Conservation (phyloP, 2,888 invertebrate genomes). For the Pantelozetes paolii region DNA sequence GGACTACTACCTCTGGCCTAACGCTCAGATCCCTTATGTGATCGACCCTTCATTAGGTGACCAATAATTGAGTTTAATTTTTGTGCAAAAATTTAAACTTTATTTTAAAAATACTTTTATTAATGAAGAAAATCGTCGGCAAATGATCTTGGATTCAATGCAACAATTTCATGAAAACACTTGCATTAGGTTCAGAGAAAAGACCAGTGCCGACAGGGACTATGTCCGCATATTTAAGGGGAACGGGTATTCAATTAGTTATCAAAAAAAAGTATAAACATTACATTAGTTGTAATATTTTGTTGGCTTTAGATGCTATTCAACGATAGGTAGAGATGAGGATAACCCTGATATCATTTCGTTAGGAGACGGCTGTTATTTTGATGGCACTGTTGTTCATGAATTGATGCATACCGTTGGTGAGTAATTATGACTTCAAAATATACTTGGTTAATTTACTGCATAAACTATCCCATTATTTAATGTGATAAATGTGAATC, state of each 20-base stretch:
- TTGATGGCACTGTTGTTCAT: slow-evolving; percentile 35
- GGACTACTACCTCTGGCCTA: slow-evolving; percentile 31
- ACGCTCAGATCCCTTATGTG: slow-evolving; percentile 34
- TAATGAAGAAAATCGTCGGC: not conserved
- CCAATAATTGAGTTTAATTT: not conserved
- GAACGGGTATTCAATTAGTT: slow-evolving; percentile 29
- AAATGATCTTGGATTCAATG: slow-evolving; percentile 31
- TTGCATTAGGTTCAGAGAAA: slow-evolving; percentile 33
- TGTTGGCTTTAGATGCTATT: slow-evolving; percentile 21
- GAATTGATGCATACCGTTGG: slow-evolving; percentile 40
- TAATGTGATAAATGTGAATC: too few relatives aligned
- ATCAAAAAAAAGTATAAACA: not conserved
- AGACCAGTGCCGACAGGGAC: slow-evolving; percentile 6
- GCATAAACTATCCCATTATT: too few relatives aligned
- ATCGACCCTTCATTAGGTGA: slow-evolving; percentile 29
- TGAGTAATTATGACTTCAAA: not conserved
- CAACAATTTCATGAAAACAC: slow-evolving; percentile 30
- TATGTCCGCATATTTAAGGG: slow-evolving; percentile 41
- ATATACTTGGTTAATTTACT: too few relatives aligned
- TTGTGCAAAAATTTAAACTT: not conserved
- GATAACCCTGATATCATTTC: slow-evolving; percentile 37
- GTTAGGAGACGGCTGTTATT: slow-evolving; percentile 39
- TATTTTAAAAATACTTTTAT: not conserved
- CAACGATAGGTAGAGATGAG: slow-evolving; percentile 37
- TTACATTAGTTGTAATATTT: not conserved